phyloP scores from a whole-genome alignment of 2,797 vertebrate species.

The Chromobotia macracanthus region DNA sequence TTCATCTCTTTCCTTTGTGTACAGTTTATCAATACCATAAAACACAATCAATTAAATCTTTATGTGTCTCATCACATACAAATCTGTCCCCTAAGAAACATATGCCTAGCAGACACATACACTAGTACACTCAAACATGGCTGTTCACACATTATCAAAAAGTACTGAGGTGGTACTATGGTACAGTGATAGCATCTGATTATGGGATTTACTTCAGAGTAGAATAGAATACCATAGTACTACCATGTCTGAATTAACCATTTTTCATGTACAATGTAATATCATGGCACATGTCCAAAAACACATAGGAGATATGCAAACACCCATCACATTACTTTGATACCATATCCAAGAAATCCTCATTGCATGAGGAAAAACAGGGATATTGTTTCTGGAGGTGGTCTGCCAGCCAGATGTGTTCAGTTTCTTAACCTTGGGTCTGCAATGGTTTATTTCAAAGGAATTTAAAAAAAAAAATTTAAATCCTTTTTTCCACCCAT shows the following conservation, averaged over 20 bases:
- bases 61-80: constrained; percentile 16
- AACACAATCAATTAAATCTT: constrained; percentile 48
- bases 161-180: neutral
- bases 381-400: constrained; percentile 22
- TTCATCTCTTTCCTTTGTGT: constrained; percentile 26
- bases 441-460: neutral
- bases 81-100: constrained; percentile 36
- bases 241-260: neutral
- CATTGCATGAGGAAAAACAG: neutral
- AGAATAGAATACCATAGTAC: neutral
- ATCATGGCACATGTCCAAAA: neutral
- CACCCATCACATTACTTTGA: neutral
- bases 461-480: no score
- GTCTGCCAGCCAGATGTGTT: constrained; percentile 35
- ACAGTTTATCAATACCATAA: constrained; percentile 35
- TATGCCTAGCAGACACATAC: neutral
- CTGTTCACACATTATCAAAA: neutral
- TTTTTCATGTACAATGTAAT: neutral
- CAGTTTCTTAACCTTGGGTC: constrained; percentile 10
- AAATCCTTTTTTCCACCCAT: constrained; percentile 19
- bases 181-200: neutral
- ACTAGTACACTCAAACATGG: neutral
- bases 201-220: neutral
- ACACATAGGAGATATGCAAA: neutral
- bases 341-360: neutral